These are phyloP conservation scores for Nematostella vectensis DNA, from an alignment of 92 coral and sea anemone species.

Conservation along the genomic window DNA sequence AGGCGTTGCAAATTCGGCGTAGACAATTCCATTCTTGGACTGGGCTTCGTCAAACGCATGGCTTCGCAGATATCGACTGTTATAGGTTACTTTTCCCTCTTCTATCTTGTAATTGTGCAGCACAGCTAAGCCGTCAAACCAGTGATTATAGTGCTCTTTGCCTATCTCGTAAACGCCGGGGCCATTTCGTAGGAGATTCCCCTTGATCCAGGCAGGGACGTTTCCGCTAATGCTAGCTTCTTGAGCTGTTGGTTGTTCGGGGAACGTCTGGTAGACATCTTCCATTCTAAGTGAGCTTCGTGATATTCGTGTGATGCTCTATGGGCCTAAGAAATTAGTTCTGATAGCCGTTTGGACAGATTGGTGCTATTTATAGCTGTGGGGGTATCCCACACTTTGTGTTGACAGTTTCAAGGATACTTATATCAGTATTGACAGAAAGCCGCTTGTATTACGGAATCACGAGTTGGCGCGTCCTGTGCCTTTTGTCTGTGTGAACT, in stretches of 20 bases:
- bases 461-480: no score
- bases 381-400: no score
- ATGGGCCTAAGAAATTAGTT: no score
- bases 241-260: conserved; percentile 62
- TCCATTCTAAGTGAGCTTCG: no score
- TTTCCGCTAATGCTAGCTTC: conserved; percentile 65
- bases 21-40: conserved; percentile 59
- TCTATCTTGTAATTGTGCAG: conserved; percentile 78
- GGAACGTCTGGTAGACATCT: conserved; percentile 79
- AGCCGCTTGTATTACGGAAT: no score
- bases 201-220: conserved; percentile 85
- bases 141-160: conserved; percentile 74
- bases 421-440: no score
- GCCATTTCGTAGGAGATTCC: conserved; percentile 85
- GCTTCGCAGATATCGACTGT: conserved; percentile 77
- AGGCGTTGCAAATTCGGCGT: conserved; percentile 94
- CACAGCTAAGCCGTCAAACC: conserved; percentile 96
- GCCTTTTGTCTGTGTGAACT: no score
- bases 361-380: no score
- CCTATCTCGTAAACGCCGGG: conserved; percentile 97
- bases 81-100: conserved; percentile 78
- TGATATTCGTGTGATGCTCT: no score
- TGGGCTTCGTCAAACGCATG: conserved; percentile 75
- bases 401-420: no score
- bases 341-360: no score